Conservation (phyloP, 2,888 invertebrate genomes). For the Tachina grossa region DNA sequence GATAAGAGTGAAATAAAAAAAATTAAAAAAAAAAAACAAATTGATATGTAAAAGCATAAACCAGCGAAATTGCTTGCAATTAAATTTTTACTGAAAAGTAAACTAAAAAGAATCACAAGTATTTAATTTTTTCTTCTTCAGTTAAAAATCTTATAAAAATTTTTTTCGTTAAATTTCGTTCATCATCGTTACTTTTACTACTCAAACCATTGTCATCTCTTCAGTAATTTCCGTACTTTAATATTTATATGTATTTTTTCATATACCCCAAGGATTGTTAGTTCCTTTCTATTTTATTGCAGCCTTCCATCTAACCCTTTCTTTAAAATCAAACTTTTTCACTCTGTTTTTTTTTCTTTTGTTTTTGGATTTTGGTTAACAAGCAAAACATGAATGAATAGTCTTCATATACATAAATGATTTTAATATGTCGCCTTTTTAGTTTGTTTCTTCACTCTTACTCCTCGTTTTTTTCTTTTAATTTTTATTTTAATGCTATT, state of each 20-base stretch:
- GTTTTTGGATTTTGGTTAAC: constrained; percentile 19
- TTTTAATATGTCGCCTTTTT: constrained; percentile 44
- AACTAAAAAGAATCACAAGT: background rate
- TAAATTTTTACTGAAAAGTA: background rate
- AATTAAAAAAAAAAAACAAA: background rate
- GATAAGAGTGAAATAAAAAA: background rate
- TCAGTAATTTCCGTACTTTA: constrained; percentile 55
- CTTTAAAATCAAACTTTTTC: constrained; percentile 6
- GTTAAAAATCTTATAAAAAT: constrained; percentile 9
- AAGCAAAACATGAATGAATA: constrained; percentile 60
- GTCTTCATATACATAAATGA: constrained; percentile 36
- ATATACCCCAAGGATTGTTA: constrained; percentile 44
- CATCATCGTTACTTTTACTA: constrained; percentile 9
- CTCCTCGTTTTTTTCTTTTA: background rate
- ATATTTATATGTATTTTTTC: constrained; percentile 40
- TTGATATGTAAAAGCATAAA: background rate
- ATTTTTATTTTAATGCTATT: constrained; percentile 2
- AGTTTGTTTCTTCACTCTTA: constrained; percentile 18
- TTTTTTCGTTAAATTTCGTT: background rate
- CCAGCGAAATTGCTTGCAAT: constrained; percentile 18
- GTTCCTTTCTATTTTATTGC: constrained; percentile 30
- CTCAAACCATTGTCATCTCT: constrained; percentile 40
- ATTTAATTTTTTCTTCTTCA: constrained; percentile 26
- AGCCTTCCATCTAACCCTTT: constrained; percentile 23
- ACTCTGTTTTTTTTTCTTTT: constrained; percentile 9